Conservation (phyloP, 2,888 invertebrate species). For the Drosophila colorata region DNA sequence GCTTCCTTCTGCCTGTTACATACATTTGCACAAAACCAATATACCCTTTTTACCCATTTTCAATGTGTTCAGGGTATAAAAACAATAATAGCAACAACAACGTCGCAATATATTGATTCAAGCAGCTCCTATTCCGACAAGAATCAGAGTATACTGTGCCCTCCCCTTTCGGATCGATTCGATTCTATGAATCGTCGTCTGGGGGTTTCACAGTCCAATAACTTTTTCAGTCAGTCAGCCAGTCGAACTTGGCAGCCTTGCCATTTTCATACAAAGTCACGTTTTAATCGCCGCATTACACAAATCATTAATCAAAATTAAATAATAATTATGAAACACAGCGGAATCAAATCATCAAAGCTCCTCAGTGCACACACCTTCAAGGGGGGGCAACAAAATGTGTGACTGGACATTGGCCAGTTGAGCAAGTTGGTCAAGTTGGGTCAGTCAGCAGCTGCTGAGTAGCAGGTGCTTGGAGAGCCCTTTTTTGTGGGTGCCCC, state of each 20-base stretch:
- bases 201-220: slow-evolving; percentile 54
- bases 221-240: slow-evolving; percentile 31
- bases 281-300: slow-evolving; percentile 74
- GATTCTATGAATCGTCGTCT: slow-evolving; percentile 50
- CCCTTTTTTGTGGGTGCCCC: slow-evolving; percentile 54
- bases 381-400: slow-evolving; percentile 37
- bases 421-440: slow-evolving; percentile 24
- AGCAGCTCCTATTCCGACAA: slow-evolving; percentile 56
- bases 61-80: too few species aligned
- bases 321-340: slow-evolving; percentile 74
- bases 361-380: slow-evolving; percentile 21
- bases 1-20: too few species aligned
- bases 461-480: slow-evolving; percentile 41
- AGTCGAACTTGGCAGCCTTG: slow-evolving; percentile 31
- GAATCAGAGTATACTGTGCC: slow-evolving; percentile 17
- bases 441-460: slow-evolving; percentile 42
- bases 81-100: slow-evolving; percentile 11
- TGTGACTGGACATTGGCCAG: slow-evolving; percentile 40
- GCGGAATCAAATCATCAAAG: slow-evolving; percentile 44
- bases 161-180: slow-evolving; percentile 11
- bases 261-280: slow-evolving; percentile 66
- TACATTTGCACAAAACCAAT: too few species aligned
- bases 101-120: slow-evolving; percentile 59
- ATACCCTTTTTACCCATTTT: too few species aligned
- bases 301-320: slow-evolving; percentile 81